Evolutionary conservation across 2,888 invertebrate genomes (phyloP).

Genomic region (Thereva unica): DNA sequence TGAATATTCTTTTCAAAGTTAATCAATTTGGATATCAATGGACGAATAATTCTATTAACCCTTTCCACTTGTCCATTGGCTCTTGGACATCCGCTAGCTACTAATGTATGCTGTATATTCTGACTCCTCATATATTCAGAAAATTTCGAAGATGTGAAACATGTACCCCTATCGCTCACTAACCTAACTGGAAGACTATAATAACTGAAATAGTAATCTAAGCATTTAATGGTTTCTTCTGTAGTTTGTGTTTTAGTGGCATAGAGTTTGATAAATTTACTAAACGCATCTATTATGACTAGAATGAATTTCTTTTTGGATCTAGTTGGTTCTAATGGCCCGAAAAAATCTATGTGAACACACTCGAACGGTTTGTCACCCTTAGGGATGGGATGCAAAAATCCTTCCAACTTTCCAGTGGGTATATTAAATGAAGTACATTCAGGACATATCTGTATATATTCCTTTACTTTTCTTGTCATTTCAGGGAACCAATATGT

Average conservation of each 20-base stretch:
- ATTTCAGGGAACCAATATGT: slow-evolving; percentile 35
- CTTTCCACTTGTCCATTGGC: slow-evolving; percentile 20
- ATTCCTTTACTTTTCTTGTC: slow-evolving; percentile 7
- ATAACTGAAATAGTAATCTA: not conserved
- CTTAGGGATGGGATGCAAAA: too few species aligned
- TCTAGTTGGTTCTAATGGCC: not conserved
- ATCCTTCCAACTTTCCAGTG: slow-evolving; percentile 7
- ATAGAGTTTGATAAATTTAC: slow-evolving; percentile 39
- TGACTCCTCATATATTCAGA: not conserved
- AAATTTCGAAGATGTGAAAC: slow-evolving; percentile 16
- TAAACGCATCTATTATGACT: slow-evolving; percentile 37
- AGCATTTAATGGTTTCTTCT: slow-evolving; percentile 15
- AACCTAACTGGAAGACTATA: slow-evolving; percentile 5
- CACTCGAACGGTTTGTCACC: slow-evolving; percentile 43
- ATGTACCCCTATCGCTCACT: slow-evolving; percentile 12
- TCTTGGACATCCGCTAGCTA: not conserved
- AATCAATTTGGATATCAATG: slow-evolving; percentile 10
- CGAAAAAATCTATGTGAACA: slow-evolving; percentile 39
- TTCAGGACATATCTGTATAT: slow-evolving; percentile 31
- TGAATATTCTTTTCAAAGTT: not conserved
- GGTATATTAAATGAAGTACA: slow-evolving; percentile 23
- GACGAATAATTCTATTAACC: slow-evolving; percentile 6
- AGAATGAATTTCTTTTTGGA: slow-evolving; percentile 32
- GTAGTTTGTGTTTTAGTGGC: slow-evolving; percentile 39
- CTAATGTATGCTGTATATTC: not conserved